Conservation (phyloP, 1,140 invertebrate species). For the Papilio aristodemus region DNA sequence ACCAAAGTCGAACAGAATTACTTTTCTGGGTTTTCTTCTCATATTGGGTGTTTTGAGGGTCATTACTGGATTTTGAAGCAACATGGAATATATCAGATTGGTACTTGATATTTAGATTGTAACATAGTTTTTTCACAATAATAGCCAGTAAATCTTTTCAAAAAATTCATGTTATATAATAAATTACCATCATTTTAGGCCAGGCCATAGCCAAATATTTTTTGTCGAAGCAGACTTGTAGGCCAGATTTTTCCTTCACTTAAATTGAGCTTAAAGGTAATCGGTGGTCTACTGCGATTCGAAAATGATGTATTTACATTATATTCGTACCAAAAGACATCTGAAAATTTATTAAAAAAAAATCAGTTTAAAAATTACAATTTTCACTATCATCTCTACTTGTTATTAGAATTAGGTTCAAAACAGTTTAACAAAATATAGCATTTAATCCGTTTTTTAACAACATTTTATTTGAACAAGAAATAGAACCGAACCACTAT, state of each 20-base stretch:
- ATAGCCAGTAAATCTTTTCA: no score
- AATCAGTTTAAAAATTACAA: conserved; percentile 33
- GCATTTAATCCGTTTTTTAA: conserved; percentile 37
- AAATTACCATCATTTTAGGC: no score
- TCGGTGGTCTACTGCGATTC: conserved; percentile 44
- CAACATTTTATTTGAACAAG: conserved; percentile 39
- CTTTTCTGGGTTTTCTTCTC: no score
- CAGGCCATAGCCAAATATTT: background rate
- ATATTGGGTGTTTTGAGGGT: no score
- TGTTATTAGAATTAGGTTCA: background rate
- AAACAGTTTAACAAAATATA: conserved; percentile 29
- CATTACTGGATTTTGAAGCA: no score
- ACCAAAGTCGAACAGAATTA: no score
- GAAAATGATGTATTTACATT: conserved; percentile 43
- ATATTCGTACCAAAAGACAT: conserved; percentile 36
- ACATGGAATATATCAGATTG: no score
- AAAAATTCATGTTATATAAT: no score
- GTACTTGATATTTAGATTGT: no score
- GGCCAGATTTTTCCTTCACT: conserved; percentile 16
- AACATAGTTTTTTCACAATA: no score
- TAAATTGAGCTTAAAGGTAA: conserved; percentile 36
- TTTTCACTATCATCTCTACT: conserved; percentile 14
- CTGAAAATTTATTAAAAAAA: conserved; percentile 41
- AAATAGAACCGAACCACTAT: conserved; percentile 41
- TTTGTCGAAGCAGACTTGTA: background rate